A percentile compares a stretch with the other conserved stretches of the same genome.
Conservation (phyloP, 2,888 invertebrate genomes). For the Ectobius pallidus region DNA sequence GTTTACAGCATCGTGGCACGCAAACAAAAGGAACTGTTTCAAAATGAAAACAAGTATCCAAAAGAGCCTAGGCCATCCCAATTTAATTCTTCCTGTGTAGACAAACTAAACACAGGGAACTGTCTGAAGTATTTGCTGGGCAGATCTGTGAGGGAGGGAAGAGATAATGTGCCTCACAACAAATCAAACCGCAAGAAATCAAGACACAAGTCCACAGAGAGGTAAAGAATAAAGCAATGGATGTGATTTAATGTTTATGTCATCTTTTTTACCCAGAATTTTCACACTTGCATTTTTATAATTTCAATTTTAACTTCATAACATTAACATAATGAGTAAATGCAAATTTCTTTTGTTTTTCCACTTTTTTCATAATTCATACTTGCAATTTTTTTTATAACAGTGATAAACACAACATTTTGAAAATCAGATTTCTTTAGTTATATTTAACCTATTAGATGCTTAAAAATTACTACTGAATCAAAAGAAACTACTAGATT, state of each 20-base stretch:
- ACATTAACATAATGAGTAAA: not conserved
- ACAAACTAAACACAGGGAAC: not conserved
- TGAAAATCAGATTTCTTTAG: no score
- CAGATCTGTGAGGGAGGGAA: not conserved
- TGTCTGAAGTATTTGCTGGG: not conserved
- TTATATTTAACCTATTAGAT: no score
- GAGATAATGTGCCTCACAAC: not conserved
- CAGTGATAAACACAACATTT: not conserved
- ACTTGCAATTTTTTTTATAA: not conserved
- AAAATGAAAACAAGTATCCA: not conserved
- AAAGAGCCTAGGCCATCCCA: not conserved
- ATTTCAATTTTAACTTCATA: not conserved
- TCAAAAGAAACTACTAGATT: no score
- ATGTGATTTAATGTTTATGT: not conserved
- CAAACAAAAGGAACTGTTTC: not conserved
- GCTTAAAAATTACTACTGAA: no score
- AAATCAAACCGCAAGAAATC: not conserved
- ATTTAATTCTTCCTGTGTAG: not conserved
- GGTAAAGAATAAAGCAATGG: not conserved
- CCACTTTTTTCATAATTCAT: no score
- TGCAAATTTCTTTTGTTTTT: not conserved
- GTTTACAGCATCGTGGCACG: slow-evolving; percentile 51
- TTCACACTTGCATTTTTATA: not conserved
- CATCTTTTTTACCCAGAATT: not conserved
- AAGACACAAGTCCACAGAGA: not conserved